Conservation (phyloP, 23 tunicate genomes). For the Ascidia mentula region DNA sequence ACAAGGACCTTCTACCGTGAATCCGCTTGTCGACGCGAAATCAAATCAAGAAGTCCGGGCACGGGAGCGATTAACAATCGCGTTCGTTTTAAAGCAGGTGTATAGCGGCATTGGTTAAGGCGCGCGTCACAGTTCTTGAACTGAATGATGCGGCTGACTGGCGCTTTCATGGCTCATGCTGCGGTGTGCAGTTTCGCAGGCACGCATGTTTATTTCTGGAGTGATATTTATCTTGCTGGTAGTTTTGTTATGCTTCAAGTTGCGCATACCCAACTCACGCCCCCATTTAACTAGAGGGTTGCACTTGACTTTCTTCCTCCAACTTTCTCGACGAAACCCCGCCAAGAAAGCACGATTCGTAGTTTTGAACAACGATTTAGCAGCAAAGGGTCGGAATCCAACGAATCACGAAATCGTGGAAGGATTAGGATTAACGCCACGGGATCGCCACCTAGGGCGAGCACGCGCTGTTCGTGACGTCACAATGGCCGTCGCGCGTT, state of each 20-base stretch:
- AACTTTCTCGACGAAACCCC: no score
- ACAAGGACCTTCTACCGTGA: neutral
- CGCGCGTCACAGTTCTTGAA: neutral
- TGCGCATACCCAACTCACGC: no score
- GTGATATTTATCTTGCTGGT: no score
- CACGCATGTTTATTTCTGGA: no score
- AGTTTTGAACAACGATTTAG: no score
- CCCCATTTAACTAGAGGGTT: no score
- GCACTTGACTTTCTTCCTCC: no score
- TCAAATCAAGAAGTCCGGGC: neutral
- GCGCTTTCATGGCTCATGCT: neutral
- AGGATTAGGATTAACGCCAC: neutral
- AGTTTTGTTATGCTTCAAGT: no score
- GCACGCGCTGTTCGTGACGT: constrained; percentile 7
- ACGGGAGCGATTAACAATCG: neutral
- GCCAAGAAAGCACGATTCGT: no score
- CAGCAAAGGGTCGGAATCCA: no score
- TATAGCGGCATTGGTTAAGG: neutral
- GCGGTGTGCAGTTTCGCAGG: no score
- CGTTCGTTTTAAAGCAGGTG: neutral
- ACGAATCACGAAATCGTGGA: no score
- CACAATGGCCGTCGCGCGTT: constrained; percentile 10
- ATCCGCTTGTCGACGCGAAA: neutral
- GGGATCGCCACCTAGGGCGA: neutral
- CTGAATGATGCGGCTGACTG: neutral